Evolutionary conservation across 2,888 invertebrate species (phyloP), one percentile per base, ranked within the genome.

Genomic region (Pyrrhosoma nymphula): DNA sequence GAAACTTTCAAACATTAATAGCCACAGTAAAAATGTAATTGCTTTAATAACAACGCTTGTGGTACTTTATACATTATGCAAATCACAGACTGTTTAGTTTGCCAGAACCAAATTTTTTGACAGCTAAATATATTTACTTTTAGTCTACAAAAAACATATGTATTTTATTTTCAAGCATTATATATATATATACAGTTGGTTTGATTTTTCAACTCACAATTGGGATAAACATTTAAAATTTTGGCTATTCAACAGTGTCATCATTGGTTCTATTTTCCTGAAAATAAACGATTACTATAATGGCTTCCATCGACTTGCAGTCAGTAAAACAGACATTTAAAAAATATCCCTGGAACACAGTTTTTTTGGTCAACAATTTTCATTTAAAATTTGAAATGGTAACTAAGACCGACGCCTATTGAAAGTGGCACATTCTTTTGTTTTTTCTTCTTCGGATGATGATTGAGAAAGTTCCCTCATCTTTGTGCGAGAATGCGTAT

Each of bases 21-120:
- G n/a, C 4, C 69, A 18, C 14, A 69, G 0, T 26, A 93, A 69
- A 93, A 93, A 93, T 93, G 93, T 93, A 93, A 47, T 93, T 63
- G 69, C 69, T 93, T 93, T 93, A 93, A 93, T 93, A 93, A 93
- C 93, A 93, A 93, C 69, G 93, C 93, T 47, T 93, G 91, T 91
- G 60, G 91, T 91, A 91, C 91, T 91, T 93, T 93, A 93, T 69
- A 93, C 69, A 47, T 69, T 93, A 69, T 93, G 93, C 93, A 93
- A 93, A 93, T 93, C 93, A 93, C 93, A 93, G 93, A 93, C 93
- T 39, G 63, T 93, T 93, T 39, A 93, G 93, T 39, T 93, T 93
- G 63, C 93, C 93, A 93, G 93, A 93, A 93, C 39, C 63, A 93
- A 93, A 75, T 93, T 47, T n/a, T 69, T 93, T 47, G 93, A 69